Evolutionary conservation across 2,113 vertebrate genomes (phyloP), one percentile per base, ranked within the genome.

Genomic region (Siniperca chuatsi): DNA sequence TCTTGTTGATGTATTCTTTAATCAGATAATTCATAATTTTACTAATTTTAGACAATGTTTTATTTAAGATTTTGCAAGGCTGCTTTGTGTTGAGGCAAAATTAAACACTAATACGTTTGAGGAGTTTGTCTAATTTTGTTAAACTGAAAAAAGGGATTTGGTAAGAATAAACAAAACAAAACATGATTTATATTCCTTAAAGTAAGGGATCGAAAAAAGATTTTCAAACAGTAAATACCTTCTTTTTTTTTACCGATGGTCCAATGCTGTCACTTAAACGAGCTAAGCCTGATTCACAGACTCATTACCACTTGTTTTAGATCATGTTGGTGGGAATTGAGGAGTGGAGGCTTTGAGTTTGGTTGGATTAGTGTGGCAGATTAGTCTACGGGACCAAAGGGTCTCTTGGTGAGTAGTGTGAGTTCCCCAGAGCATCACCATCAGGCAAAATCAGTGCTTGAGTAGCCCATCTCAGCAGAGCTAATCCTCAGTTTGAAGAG

Each of bases 401-500:
- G 79, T 89, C 79, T 44, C 79, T 89, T 87, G 92, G 92, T 95
- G 95, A 92, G 88, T 74, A 25, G 75, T 91, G 91, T 94, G 95
- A 95, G 90, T 96, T 97, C 97, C 96, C 94, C 95, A 94, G 95
- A 95, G 91, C 93, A 87, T 95, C 95, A 94, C 74, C 92, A 87
- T 95, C 92, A 94, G 93, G 94, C 93, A 93, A 92, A 92, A 10
- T 94, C 94, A 93, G 94, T 92, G 95, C 95, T 94, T 48, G n/a
- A 75, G 71, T 75, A 29, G 48, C 94, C 90, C 92, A 94, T 94
- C 95, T 87, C 68, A 86, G 79, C 93, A 92, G 21, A 68, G 91
- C 88, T 97, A 96, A 97, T 96, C 96, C 96, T 91, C 95, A 95
- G 93, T 94, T 94, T 83, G 92, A 91, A 90, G 92, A 94, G 93